Evolutionary conservation across 2,888 invertebrate species (phyloP), one percentile per base, ranked within the genome.

Genomic region (Eristalinus sepulchralis): DNA sequence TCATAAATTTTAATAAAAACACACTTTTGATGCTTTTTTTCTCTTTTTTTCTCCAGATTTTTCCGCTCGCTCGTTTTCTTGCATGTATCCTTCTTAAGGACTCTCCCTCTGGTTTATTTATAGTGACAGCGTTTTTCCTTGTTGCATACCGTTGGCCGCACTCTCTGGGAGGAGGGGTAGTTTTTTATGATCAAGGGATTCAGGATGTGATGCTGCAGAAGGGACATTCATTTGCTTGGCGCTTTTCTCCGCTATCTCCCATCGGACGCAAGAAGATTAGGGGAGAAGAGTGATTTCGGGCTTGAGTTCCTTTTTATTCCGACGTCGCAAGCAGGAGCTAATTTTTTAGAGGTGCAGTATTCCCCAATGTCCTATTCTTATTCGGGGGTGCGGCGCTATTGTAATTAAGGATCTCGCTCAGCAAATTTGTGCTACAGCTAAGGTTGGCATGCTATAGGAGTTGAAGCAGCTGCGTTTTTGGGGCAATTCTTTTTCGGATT

Each of bases 1-100:
- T 86, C 85, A 86, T 86, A 86, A 82, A 86, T 86, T 86, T 86
- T 82, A 86, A 86, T 86, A 86, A 86, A 86, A 86, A 82, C 82
- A 86, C 82, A 82, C 82, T 86, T 82, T 86, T 82, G 82, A 82
- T 82, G 77, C 9, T 63, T 53, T 77, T 72, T 66, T 80, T 79
- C 24, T 62, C 33, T 22, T 55, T 34, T 31, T 39, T 39, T 39
- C 39, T 39, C 6, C n/a, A 24, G 10, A 20, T 57, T 5, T 55
- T 33, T 68, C 0, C 36, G 34, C 24, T 17, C 63, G n/a, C 53
- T 13, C 34, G 39, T 77, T 34, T 66, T 64, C 27, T 13, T 62
- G 70, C 20, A 60, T 77, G 62, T 63, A 24, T 63, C 47, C 59
- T 64, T 53, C 72, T 53, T 66, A 77, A 77, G 81, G 73, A 71